Evolutionary conservation across 2,888 invertebrate species (phyloP).

Genomic region (Alviniconcha strummeri): DNA sequence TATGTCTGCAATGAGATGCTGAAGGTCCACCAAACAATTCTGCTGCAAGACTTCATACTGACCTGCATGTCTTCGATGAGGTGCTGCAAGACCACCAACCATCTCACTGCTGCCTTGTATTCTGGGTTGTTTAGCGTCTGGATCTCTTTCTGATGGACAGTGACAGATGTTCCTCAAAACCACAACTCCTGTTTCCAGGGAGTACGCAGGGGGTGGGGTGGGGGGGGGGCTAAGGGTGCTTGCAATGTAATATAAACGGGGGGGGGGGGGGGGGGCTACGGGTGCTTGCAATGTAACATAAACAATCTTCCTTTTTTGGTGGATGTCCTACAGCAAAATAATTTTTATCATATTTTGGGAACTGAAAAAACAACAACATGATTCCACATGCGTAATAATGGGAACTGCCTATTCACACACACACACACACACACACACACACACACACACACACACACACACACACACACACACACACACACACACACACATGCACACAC

Average conservation of each 20-base stretch:
- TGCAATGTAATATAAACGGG: neutral
- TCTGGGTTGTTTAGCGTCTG: constrained; percentile 87
- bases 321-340: no score
- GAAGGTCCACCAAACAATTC: no score
- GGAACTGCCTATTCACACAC: neutral
- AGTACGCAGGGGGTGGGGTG: no score
- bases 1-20: no score
- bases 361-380: no score
- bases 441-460: no score
- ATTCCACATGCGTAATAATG: neutral
- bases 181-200: neutral
- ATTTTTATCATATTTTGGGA: no score
- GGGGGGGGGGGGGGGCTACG: neutral
- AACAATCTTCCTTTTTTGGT: no score
- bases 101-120: constrained; percentile 90
- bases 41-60: constrained; percentile 33
- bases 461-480: no score
- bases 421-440: neutral
- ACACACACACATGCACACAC: no score
- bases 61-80: constrained; percentile 72
- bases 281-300: neutral
- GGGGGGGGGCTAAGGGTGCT: neutral
- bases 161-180: constrained; percentile 47
- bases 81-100: constrained; percentile 66
- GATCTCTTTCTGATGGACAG: constrained; percentile 86